These are phyloP conservation scores for Venturia canescens DNA, from an alignment of 1,140 invertebrate genomes.

Conservation along the genomic window DNA sequence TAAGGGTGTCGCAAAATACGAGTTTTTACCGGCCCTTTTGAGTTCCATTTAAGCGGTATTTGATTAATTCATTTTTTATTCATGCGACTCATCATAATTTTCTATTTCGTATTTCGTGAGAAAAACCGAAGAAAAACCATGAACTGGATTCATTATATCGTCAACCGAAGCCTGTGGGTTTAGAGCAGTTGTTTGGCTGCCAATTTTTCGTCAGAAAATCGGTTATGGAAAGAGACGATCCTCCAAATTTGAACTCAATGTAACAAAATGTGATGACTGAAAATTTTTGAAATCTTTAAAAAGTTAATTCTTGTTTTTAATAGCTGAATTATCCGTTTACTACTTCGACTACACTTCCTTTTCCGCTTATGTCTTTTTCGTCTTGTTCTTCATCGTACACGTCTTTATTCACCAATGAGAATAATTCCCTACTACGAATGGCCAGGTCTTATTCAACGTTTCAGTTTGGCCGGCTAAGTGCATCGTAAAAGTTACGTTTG, in stretches of 20 bases:
- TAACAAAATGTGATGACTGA: neutral
- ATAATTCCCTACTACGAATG: constrained; percentile 51
- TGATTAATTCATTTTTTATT: constrained; percentile 21
- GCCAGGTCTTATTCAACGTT: constrained; percentile 60
- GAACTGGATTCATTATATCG: no score
- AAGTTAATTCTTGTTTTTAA: no score
- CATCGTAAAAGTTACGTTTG: constrained; percentile 64
- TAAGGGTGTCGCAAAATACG: neutral
- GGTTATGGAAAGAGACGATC: no score
- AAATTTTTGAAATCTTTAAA: no score
- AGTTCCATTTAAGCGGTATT: constrained; percentile 2
- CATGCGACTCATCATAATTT: neutral
- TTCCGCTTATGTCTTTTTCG: constrained; percentile 33
- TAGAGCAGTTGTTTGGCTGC: no score
- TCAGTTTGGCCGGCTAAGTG: constrained; percentile 61
- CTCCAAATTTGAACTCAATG: no score
- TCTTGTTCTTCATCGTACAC: no score
- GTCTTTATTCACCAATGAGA: constrained; percentile 48
- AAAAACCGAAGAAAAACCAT: neutral
- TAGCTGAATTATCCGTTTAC: constrained; percentile 15
- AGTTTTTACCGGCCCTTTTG: neutral
- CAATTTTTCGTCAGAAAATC: no score
- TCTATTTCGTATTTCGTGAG: neutral
- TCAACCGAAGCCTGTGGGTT: no score
- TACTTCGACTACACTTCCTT: constrained; percentile 46